Evolutionary conservation across 2,797 vertebrate genomes (phyloP), one percentile per base, ranked within the genome.

Genomic region (Helarctos malayanus): DNA sequence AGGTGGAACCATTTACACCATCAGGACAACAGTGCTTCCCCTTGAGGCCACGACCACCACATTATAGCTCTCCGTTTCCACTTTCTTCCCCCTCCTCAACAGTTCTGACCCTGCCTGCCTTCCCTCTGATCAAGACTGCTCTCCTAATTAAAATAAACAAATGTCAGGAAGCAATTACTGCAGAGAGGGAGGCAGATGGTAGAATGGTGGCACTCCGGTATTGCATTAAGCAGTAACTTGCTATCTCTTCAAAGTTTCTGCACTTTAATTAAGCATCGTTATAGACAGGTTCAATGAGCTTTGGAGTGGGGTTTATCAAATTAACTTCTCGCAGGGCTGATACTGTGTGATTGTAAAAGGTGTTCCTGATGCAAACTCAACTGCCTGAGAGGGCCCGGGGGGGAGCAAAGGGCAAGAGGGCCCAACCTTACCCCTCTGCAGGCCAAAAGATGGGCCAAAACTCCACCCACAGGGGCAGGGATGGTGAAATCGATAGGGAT

Each of bases 131-230:
- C 98, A 98, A 98, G 98, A 98, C 89, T 98, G 97, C 95, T 98
- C 97, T 98, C 97, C 98, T 98, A 99, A 99, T 99, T 99, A 99
- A 99, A 99, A 98, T 98, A 98, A 99, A 99, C 98, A 99, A 99
- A 99, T 98, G 98, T 97, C 98, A 98, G 98, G 98, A 99, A 99
- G 98, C 98, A 99, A 98, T 99, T 98, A 98, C 98, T 95, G 0
- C 97, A 96, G 90, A 98, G 97, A 98, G 95, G 95, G 97, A 98
- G 98, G 98, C 98, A 99, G 99, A 99, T 98, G 99, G 98, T 97
- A 75, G 98, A 98, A 98, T 97, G 96, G 98, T 96, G 98, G 97
- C 98, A 98, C 98, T 98, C 98, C 14, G 69, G 98, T 98, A 98
- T 96, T 98, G 95, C 98, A 98, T 98, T 98, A 98, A 98, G 97